Percentiles rank a stretch among this genome's conserved stretches.
These are phyloP conservation scores for Apamea sordens DNA, from an alignment of 2,888 invertebrate genomes.

Conservation along the genomic window DNA sequence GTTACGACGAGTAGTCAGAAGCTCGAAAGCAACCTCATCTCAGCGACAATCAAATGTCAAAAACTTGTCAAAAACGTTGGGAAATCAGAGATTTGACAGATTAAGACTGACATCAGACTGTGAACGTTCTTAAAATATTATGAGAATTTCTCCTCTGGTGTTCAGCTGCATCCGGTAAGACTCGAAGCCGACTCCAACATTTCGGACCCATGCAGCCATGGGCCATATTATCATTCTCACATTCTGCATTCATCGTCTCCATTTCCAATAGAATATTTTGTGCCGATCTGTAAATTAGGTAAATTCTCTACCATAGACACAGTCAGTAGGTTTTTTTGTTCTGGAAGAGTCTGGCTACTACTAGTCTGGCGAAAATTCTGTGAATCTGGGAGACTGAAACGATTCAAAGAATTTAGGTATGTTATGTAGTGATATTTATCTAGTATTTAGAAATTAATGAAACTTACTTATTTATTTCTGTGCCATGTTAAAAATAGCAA, in stretches of 20 bases:
- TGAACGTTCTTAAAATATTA: too few species aligned
- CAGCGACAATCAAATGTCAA: too few species aligned
- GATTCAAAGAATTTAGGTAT: too few species aligned
- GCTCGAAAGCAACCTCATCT: too few species aligned
- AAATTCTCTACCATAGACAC: background rate
- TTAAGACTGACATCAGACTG: too few species aligned
- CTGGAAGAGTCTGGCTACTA: background rate
- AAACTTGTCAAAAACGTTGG: too few species aligned
- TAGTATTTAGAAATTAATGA: background rate
- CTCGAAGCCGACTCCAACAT: too few species aligned
- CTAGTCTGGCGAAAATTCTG: background rate
- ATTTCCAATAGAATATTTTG: background rate
- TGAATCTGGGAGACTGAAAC: background rate
- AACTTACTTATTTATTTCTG: background rate
- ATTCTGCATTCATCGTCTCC: background rate
- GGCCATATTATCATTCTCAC: background rate
- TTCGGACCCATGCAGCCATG: too few species aligned
- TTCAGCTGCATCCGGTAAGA: too few species aligned
- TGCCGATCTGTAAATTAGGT: background rate
- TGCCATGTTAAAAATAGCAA: slow-evolving; percentile 16
- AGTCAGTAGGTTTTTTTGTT: background rate
- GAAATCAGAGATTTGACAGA: too few species aligned
- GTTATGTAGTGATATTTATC: background rate
- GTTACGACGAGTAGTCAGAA: too few species aligned
- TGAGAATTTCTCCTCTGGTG: too few species aligned